Evolutionary conservation across 2,113 vertebrate species (phyloP).

Genomic region (Meleagris gallopavo): DNA sequence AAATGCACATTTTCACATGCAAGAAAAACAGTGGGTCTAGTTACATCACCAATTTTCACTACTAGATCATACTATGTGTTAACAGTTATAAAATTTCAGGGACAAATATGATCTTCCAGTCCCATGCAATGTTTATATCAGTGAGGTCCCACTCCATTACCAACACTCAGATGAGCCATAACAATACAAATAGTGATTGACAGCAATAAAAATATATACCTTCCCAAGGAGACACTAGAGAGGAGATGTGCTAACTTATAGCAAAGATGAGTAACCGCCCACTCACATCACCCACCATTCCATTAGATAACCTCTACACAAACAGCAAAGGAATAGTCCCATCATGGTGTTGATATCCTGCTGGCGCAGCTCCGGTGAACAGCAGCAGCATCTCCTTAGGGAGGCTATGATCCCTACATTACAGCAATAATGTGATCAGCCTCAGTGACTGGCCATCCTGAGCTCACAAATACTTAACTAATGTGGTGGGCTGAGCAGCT

Average conservation of each 20-base stretch:
- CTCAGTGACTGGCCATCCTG: neutral
- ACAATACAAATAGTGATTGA: neutral
- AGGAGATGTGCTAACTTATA: neutral
- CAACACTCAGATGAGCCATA: neutral
- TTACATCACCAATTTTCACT: neutral
- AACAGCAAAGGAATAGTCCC: neutral
- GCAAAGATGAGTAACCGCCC: neutral
- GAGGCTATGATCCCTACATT: neutral
- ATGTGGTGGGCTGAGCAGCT: neutral
- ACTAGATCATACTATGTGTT: neutral
- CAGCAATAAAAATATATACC: neutral
- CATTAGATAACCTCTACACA: neutral
- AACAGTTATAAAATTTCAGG: neutral
- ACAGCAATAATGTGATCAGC: neutral
- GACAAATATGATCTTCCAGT: neutral
- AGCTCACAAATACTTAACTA: neutral
- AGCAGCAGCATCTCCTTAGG: neutral
- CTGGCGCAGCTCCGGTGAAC: rapidly evolving
- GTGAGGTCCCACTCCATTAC: neutral
- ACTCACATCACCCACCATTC: neutral
- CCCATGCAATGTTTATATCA: neutral
- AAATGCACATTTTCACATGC: neutral
- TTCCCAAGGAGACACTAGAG: neutral
- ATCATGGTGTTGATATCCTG: neutral
- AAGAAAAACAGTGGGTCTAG: rapidly evolving